phyloP scores from a whole-genome alignment of 2,888 invertebrate genomes.

The Eupithecia subumbrata region DNA sequence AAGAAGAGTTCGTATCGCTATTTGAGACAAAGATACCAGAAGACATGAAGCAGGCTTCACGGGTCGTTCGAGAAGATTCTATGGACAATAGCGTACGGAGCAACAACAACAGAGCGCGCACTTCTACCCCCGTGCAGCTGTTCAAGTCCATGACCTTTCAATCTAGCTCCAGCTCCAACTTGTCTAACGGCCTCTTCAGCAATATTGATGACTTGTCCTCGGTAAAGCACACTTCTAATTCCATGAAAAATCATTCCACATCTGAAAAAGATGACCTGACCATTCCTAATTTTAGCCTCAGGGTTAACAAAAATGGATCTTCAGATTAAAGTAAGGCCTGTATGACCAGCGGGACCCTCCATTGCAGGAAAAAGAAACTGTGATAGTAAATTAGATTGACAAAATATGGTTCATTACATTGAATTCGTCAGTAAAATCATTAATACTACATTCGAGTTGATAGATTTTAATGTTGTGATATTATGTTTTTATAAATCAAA shows the following conservation, averaged over 20 bases:
- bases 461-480: no score
- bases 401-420: neutral
- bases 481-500: no score
- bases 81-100: constrained; percentile 60
- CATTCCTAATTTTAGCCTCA: constrained; percentile 78
- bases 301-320: constrained; percentile 61
- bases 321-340: constrained; percentile 51
- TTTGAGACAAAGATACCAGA: constrained; percentile 78
- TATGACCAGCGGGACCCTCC: neutral
- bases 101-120: constrained; percentile 73
- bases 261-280: constrained; percentile 79
- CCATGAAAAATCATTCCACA: constrained; percentile 70
- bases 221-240: constrained; percentile 78
- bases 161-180: constrained; percentile 78
- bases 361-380: neutral
- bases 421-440: neutral
- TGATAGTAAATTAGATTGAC: neutral
- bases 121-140: constrained; percentile 84
- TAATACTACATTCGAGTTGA: neutral
- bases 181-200: constrained; percentile 78
- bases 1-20: constrained; percentile 71
- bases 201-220: constrained; percentile 84
- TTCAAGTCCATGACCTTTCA: constrained; percentile 74
- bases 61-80: constrained; percentile 54
- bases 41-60: constrained; percentile 62